A percentile compares a stretch with the other conserved stretches of the same genome.
phyloP scores from a whole-genome alignment of 1,140 invertebrate genomes.

The Penaeus vannamei region DNA sequence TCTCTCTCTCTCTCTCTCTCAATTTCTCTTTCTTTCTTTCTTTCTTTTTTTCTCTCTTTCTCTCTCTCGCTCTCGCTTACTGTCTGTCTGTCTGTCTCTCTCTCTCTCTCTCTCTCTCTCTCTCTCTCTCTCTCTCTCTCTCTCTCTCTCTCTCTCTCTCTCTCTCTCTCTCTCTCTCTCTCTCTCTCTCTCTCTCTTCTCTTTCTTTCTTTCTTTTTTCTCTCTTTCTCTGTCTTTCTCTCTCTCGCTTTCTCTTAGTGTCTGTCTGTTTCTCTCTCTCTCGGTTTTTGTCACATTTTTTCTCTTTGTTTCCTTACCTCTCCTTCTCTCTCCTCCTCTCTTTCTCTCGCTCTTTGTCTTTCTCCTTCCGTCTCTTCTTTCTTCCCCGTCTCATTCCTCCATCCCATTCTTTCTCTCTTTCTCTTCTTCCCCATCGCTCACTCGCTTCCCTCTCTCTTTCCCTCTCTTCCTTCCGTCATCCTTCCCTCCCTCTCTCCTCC shows the following conservation, averaged over 20 bases:
- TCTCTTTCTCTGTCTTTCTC: not conserved
- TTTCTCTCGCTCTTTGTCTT: not conserved
- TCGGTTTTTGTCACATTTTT: not conserved
- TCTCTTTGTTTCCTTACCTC: not conserved
- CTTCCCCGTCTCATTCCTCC: not conserved
- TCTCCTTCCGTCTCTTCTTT: not conserved
- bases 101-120: not conserved
- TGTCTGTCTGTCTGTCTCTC: not conserved
- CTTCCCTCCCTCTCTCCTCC: not conserved
- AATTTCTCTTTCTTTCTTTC: not conserved
- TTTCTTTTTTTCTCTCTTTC: not conserved
- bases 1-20: conserved; percentile 21
- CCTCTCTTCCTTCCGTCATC: not conserved
- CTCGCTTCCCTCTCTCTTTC: not conserved
- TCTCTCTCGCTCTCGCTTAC: not conserved
- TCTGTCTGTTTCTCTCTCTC: not conserved
- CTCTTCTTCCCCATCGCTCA: not conserved
- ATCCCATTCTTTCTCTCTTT: not conserved
- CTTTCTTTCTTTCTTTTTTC: not conserved
- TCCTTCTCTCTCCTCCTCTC: not conserved
- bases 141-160: not conserved
- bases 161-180: no score
- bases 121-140: not conserved
- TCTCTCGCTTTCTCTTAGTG: not conserved
- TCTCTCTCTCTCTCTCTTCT: not conserved